Base-by-base conservation (phyloP, 53 echinoderm and acorn worm genomes). In the Hippasteria phrygiana region DNA sequence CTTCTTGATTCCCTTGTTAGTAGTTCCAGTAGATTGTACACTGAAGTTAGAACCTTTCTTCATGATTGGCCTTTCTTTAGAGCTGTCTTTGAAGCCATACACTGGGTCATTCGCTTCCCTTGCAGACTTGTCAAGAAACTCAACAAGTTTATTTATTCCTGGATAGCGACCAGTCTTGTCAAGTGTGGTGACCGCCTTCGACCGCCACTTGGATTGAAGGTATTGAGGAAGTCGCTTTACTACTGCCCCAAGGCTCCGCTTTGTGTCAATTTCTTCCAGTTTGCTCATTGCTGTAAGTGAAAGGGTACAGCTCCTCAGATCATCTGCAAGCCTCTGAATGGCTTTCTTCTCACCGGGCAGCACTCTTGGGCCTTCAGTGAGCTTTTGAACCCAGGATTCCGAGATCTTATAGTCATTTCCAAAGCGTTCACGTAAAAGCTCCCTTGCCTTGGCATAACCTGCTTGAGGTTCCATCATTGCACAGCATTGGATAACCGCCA, bases 211-310 rank as follows among this genome's bases (percentile, higher is more conserved):
- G 46, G 40, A 50, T 45, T 84, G 48, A 1, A 90, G 73, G 24
- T 83, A 77, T 5, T 31, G 20, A 16, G 90, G 90, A 22, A 85
- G 48, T 50, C 90, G 27, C 34, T 90, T 84, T 2, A 73, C 82
- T 20, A 90, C 72, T 40, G 50, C 33, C 28, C 71, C n/a, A 16
- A 90, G 71, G 34, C 62, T 64, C 29, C 74, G 71, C 77, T 90
- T 84, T 12, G 84, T 55, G 33, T 73, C 84, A 11, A 90, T 37
- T 46, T 90, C 90, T n/a, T 75, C 33, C 29, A 59, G 20, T 10
- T 85, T 55, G 28, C 76, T 84, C 62, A 90, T 85, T 3, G 90
- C 34, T 13, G 79, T 55, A 27, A n/a, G 24, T 59, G 59, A 7
- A 17, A 59, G 59, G 59, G 59, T 59, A 24, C 59, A 59, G 10